A percentile compares a stretch with the other conserved stretches of the same genome.
phyloP scores from a whole-genome alignment of 2,888 invertebrate species.

The Drosophila quasianomalipes region DNA sequence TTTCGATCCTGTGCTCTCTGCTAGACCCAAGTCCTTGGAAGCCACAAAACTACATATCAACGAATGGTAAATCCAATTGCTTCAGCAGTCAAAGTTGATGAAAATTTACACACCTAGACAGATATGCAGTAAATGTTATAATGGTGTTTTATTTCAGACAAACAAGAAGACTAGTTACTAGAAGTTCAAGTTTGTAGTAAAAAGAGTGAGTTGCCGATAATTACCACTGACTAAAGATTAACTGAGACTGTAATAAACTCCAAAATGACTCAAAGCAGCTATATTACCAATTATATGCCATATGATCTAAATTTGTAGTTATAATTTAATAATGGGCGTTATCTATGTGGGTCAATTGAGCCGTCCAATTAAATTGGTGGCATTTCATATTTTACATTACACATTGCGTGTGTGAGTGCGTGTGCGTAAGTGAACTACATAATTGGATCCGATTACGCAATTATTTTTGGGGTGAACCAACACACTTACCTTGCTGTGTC shows the following conservation, averaged over 20 bases:
- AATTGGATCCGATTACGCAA: constrained; percentile 49
- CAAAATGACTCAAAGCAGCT: neutral
- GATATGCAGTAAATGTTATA: constrained; percentile 22
- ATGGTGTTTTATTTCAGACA: constrained; percentile 11
- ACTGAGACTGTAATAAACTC: neutral
- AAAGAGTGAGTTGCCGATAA: constrained; percentile 4
- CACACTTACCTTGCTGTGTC: constrained; percentile 95
- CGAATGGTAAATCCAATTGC: constrained; percentile 54
- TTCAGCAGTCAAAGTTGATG: constrained; percentile 54
- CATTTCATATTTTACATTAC: constrained; percentile 36
- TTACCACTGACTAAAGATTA: neutral
- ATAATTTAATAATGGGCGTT: constrained; percentile 76
- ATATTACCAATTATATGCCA: neutral
- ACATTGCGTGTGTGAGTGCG: constrained; percentile 23
- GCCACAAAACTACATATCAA: constrained; percentile 52
- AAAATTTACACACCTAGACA: constrained; percentile 43
- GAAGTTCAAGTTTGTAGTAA: neutral
- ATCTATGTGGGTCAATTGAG: constrained; percentile 48
- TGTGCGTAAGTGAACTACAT: constrained; percentile 31
- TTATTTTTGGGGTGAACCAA: constrained; percentile 17
- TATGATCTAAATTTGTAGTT: constrained; percentile 43
- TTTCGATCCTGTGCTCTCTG: neutral
- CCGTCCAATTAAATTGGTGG: constrained; percentile 58
- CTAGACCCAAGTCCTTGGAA: constrained; percentile 7
- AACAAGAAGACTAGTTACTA: neutral